A percentile compares a stretch with the other conserved stretches of the same genome.
Conservation (phyloP, 1,140 invertebrate species). For the Cylas formicarius region DNA sequence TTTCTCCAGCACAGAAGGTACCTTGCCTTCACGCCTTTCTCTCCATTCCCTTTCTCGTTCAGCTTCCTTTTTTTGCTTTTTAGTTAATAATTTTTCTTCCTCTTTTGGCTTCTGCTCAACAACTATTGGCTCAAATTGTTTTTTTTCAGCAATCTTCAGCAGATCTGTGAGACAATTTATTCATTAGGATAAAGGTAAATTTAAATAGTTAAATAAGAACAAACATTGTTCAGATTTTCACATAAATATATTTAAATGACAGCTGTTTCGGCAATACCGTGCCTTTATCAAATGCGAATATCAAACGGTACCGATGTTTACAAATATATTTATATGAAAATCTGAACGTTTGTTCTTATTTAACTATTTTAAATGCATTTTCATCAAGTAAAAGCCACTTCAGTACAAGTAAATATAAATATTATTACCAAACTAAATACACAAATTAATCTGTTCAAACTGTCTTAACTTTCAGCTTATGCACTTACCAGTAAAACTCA, state of each 20-base stretch:
- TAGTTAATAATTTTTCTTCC: constrained; percentile 68
- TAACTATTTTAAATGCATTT: no score
- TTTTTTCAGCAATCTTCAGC: constrained; percentile 72
- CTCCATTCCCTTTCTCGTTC: constrained; percentile 51
- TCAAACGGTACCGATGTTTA: no score
- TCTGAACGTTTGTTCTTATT: no score
- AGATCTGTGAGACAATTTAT: constrained; percentile 45
- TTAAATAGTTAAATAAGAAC: background rate
- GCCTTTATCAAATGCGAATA: no score
- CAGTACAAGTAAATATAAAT: background rate
- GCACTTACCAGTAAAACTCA: constrained; percentile 55
- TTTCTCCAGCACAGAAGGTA: constrained; percentile 20
- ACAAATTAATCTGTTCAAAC: background rate
- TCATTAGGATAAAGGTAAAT: background rate
- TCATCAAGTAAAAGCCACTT: no score
- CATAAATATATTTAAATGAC: no score
- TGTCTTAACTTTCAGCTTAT: no score
- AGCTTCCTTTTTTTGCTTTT: constrained; percentile 68
- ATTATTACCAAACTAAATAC: background rate
- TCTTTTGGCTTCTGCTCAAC: constrained; percentile 52
- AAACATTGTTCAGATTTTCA: no score
- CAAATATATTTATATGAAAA: no score
- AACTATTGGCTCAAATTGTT: constrained; percentile 70
- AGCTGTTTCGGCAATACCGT: no score
- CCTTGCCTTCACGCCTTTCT: constrained; percentile 46